A percentile compares a stretch with the other conserved stretches of the same genome.
Conservation (phyloP, 1,140 invertebrate genomes). For the Tetranychus cinnabarinus region DNA sequence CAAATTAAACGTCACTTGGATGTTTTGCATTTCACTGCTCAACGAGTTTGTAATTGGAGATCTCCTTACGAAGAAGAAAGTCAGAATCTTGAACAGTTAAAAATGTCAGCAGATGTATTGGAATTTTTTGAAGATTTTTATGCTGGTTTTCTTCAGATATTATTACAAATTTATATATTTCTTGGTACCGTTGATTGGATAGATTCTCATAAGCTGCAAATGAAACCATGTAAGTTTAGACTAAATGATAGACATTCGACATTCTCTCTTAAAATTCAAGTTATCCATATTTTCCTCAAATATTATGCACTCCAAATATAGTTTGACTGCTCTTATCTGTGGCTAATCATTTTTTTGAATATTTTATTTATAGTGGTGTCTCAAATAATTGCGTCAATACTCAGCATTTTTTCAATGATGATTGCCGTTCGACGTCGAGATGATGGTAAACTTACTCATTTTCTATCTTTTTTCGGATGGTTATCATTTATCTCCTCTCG, state of each 20-base stretch:
- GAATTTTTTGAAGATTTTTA: slow-evolving; percentile 18
- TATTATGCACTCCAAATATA: neutral
- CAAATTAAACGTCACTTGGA: slow-evolving; percentile 17
- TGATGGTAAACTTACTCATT: slow-evolving; percentile 13
- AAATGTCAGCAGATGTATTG: slow-evolving; percentile 12
- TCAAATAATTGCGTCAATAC: slow-evolving; percentile 12
- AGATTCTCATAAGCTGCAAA: neutral
- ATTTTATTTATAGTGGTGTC: slow-evolving; percentile 9
- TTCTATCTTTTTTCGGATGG: slow-evolving; percentile 15
- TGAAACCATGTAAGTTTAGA: slow-evolving; percentile 9
- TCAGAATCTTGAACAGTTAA: slow-evolving; percentile 9
- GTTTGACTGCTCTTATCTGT: neutral
- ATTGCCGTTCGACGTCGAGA: slow-evolving; percentile 13
- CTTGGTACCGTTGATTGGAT: slow-evolving; percentile 5
- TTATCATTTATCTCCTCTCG: slow-evolving; percentile 12
- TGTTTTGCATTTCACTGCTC: slow-evolving; percentile 12
- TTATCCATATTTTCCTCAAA: neutral
- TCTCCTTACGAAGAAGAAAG: slow-evolving; percentile 9
- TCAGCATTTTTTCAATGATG: slow-evolving; percentile 14
- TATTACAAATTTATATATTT: slow-evolving; percentile 15
- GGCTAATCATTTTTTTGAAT: neutral
- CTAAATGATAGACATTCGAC: no score
- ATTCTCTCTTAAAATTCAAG: no score
- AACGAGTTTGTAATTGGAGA: slow-evolving; percentile 11
- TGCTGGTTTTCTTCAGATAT: slow-evolving; percentile 14